Conservation (phyloP, 1,140 invertebrate genomes). For the Orius insidiosus region DNA sequence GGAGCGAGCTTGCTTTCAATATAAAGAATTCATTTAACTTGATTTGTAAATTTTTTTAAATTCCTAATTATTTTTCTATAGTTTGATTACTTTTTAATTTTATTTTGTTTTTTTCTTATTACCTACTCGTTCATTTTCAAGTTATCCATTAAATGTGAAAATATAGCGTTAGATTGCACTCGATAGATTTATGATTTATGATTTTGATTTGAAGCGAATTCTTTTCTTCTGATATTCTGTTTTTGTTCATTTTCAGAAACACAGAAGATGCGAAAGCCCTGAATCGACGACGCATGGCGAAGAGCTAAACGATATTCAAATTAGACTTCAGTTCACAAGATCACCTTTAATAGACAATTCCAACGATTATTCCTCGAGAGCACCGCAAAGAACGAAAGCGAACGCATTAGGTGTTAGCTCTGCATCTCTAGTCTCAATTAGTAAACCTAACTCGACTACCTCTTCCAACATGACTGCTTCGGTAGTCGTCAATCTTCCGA, state of each 20-base stretch:
- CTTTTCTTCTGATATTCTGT: background rate
- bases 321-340: constrained; percentile 15
- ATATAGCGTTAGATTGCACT: no score
- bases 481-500: constrained; percentile 24
- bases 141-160: no score
- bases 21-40: no score
- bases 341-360: constrained; percentile 1
- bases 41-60: no score
- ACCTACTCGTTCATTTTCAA: no score
- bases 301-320: constrained; percentile 18
- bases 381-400: constrained; percentile 5
- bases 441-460: constrained; percentile 24
- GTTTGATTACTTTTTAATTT: no score
- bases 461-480: constrained; percentile 25
- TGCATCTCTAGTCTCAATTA: constrained; percentile 20
- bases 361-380: constrained; percentile 7
- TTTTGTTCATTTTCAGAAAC: constrained; percentile 10
- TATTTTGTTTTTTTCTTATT: no score
- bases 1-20: no score
- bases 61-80: no score
- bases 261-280: constrained; percentile 1
- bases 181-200: no score
- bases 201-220: no score
- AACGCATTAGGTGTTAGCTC: constrained; percentile 11
- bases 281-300: constrained; percentile 17